Evolutionary conservation across 2,113 vertebrate species (phyloP).

Genomic region (Alethe diademata): DNA sequence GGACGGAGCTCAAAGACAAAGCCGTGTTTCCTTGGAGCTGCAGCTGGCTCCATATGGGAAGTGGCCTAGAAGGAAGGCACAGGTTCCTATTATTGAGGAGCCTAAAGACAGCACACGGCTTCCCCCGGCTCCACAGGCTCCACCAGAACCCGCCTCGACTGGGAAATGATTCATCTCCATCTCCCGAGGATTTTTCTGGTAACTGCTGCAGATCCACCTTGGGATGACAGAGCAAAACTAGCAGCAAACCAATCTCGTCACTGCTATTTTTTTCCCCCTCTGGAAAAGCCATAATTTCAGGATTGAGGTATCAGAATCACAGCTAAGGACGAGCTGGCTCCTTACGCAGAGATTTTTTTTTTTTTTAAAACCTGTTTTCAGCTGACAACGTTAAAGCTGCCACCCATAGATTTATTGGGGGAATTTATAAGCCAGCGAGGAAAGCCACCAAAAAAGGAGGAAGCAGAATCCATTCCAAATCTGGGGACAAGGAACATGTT

Average conservation of each 20-base stretch:
- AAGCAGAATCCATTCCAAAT: not conserved
- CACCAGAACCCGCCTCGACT: not conserved
- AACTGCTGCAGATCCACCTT: conserved; percentile 37
- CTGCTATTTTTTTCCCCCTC: not conserved
- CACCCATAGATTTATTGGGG: not conserved
- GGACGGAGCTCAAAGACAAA: not conserved
- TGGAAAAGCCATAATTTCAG: not conserved
- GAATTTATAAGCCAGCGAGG: not conserved
- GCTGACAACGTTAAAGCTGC: not conserved
- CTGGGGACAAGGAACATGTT: not conserved
- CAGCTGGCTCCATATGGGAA: not conserved
- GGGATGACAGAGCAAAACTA: conserved; percentile 50
- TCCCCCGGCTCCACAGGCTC: not conserved
- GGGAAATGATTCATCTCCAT: conserved; percentile 40
- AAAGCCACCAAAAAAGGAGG: conserved; percentile 23
- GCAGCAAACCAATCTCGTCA: not conserved
- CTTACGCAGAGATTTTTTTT: not conserved
- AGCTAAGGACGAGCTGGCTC: not conserved
- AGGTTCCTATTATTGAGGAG: not conserved
- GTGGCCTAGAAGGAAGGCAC: not conserved
- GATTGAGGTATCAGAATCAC: not conserved
- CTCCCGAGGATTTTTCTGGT: conserved; percentile 21
- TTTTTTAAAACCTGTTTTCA: not conserved
- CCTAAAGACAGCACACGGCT: not conserved
- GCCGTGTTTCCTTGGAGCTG: not conserved